Conservation (phyloP, 1,140 invertebrate species). For the Galleria mellonella region DNA sequence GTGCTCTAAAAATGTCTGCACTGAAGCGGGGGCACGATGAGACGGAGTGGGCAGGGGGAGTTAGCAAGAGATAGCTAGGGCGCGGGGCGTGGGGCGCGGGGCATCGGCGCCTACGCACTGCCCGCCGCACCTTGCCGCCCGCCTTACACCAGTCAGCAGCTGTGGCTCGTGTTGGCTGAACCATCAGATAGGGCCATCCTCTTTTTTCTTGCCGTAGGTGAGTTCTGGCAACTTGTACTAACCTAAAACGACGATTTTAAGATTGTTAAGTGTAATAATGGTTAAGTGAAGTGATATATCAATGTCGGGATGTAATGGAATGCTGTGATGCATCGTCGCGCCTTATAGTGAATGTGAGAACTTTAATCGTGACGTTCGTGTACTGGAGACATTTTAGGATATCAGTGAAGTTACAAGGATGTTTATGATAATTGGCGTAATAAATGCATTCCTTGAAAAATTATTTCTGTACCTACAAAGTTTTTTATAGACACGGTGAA, state of each 20-base stretch:
- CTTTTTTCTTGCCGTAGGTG: slow-evolving; percentile 68
- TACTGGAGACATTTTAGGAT: too few relatives aligned
- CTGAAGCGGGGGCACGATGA: slow-evolving; percentile 15
- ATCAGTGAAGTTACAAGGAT: slow-evolving; percentile 8
- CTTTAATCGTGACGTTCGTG: too few relatives aligned
- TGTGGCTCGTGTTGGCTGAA: slow-evolving; percentile 72
- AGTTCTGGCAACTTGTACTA: slow-evolving; percentile 54
- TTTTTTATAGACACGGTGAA: too few relatives aligned
- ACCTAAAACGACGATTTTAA: slow-evolving; percentile 18
- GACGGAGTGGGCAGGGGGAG: slow-evolving; percentile 10
- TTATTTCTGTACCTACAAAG: too few relatives aligned
- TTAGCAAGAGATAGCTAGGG: slow-evolving; percentile 8
- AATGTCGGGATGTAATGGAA: slow-evolving; percentile 13
- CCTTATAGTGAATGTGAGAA: too few relatives aligned
- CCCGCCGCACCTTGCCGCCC: slow-evolving; percentile 63
- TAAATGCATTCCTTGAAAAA: too few relatives aligned
- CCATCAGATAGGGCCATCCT: slow-evolving; percentile 66
- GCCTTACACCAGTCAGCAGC: slow-evolving; percentile 66
- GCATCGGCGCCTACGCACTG: slow-evolving; percentile 48
- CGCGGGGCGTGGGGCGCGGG: slow-evolving; percentile 18
- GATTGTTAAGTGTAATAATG: slow-evolving; percentile 29
- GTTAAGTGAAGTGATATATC: slow-evolving; percentile 55
- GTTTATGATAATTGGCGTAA: slow-evolving; percentile 1
- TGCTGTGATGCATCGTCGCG: slow-evolving; percentile 22
- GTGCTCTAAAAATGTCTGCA: slow-evolving; percentile 66